Evolutionary conservation across 2,113 vertebrate genomes (phyloP), one percentile per base, ranked within the genome.

Genomic region (Tyto alba): DNA sequence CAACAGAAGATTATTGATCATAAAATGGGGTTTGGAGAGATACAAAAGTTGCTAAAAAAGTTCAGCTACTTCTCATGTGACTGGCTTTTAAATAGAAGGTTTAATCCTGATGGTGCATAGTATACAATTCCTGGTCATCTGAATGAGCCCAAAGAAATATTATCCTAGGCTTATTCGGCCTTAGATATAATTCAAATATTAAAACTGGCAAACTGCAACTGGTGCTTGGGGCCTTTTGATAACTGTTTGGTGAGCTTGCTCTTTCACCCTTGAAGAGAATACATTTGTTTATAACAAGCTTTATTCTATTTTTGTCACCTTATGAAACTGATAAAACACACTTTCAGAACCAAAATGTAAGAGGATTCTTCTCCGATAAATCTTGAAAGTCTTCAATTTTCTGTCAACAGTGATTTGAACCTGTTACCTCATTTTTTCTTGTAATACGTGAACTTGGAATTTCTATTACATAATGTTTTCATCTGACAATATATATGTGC

Each of bases 381-480:
- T 73, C 75, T 73, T 53, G 68, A 76, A 85, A 76, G 13, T 57
- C 79, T 89, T 94, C 55, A 57, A 32, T 85, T 93, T 93, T 79
- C 69, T 94, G 81, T 64, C 40, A 67, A 71, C 69, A 3, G 2
- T 93, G 50, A 86, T 63, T 90, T 67, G 50, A 93, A 78, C 43
- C 36, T 78, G 60, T 92, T 96, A 62, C 29, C 8, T 95, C 59
- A 59, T 77, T 84, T 88, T 94, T 88, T 84, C 57, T 71, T 96
- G 72, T 94, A 83, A 92, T 67, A 53, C 10, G 0, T 85, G 68
- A 91, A 67, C 43, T 94, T 78, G 52, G 90, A 75, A 63, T 94
- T 95, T 93, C 36, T 86, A 29, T 59, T 92, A 32, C 83, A 21
- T 84, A 56, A 40, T 87, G 43, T 96, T 97, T 97, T 60, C n/a